These are phyloP conservation scores for Oncorhynchus masou DNA, from an alignment of 2,113 vertebrate genomes.

Conservation along the genomic window DNA sequence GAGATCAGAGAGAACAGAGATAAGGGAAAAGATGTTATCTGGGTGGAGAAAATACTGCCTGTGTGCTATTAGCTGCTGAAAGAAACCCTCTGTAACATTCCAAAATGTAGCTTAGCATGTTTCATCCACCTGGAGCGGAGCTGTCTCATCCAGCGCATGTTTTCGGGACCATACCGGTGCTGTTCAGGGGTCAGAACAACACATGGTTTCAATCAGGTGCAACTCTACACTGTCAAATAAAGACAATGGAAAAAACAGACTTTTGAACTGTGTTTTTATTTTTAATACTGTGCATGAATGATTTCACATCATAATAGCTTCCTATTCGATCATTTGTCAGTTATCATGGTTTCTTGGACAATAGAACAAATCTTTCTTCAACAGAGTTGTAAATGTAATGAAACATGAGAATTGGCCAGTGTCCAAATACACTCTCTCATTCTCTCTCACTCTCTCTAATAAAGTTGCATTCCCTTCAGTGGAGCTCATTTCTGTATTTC, in stretches of 20 bases:
- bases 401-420: neutral
- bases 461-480: neutral
- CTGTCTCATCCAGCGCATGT: neutral
- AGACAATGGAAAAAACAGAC: neutral
- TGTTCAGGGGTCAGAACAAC: neutral
- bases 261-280: neutral
- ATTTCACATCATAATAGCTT: neutral
- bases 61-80: neutral
- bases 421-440: slow-evolving; percentile 7
- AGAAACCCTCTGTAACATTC: neutral
- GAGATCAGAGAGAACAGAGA: neutral
- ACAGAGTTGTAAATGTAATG: slow-evolving; percentile 9
- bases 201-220: slow-evolving; percentile 27
- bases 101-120: neutral
- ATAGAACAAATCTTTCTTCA: slow-evolving; percentile 7
- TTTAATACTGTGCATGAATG: slow-evolving; percentile 16
- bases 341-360: slow-evolving; percentile 8
- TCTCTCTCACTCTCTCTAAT: no score
- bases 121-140: slow-evolving; percentile 27
- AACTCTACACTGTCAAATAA: slow-evolving; percentile 21
- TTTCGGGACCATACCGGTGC: no score
- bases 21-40: neutral
- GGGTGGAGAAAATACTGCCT: neutral
- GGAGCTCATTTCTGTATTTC: no score
- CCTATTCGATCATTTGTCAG: slow-evolving; percentile 1